Base-by-base conservation (phyloP, 2,113 vertebrate species). In the Neogobius melanostomus region DNA sequence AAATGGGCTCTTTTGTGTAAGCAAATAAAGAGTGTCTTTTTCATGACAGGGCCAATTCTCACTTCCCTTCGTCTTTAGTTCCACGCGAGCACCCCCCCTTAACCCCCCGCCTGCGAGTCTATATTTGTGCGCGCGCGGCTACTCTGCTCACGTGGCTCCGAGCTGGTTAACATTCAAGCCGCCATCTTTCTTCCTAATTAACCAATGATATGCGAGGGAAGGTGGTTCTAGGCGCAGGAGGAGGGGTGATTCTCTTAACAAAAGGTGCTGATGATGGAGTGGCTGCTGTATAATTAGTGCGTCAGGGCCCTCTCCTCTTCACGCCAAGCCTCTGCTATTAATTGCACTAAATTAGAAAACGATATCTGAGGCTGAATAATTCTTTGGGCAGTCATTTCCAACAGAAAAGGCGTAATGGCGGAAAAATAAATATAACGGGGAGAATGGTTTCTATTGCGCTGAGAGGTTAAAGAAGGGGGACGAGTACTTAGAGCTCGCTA, bases 231-330 rank as follows among this genome's bases (percentile, higher is more conserved):
- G 83, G 67, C 77, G 75, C 12, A 80, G 82, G 86, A 80, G 84
- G 80, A 77, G 81, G 84, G 76, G 81, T 94, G 93, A 93, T 92
- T 95, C 94, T 80, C 80, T 77, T 95, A 98, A 99, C 96, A 98
- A 98, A 93, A 98, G 97, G 95, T 97, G 95, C 97, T 97, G 96
- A 97, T 99, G 96, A 98, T 97, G 96, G 96, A 99, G 95, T 94
- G 95, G 94, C 96, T 95, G 97, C 94, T 91, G 94, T 95, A 95
- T 98, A 98, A 98, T 98, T 99, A 98, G 95, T 90, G 94, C 95
- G 95, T 96, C 96, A 95, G 94, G 93, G 94, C 93, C 93, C 95
- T 88, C 96, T 95, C 95, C 94, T 96, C 95, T 96, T 95, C 92
- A 92, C 94, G 91, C 94, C 94, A 92, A 95, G 94, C 94, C 94